These are phyloP conservation scores for Genyomyrus donnyi DNA, from an alignment of 2,113 vertebrate genomes.

Conservation along the genomic window DNA sequence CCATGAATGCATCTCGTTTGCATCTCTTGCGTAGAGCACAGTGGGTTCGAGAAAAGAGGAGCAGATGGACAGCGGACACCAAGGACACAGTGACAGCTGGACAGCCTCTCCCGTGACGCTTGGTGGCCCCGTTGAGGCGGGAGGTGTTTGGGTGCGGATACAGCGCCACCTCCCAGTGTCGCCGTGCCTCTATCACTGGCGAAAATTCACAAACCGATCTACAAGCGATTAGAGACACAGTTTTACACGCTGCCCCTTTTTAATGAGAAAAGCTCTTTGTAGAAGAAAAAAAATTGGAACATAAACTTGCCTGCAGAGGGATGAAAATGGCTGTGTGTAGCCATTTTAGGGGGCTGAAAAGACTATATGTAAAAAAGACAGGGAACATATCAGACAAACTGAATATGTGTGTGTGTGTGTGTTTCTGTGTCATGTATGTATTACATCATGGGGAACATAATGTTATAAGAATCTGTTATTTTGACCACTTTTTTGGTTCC, in stretches of 20 bases:
- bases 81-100: constrained; percentile 5
- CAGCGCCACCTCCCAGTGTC: background rate
- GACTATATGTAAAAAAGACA: background rate
- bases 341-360: background rate
- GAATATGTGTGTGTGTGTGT: constrained; percentile 2
- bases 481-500: no score
- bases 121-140: background rate
- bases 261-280: constrained; percentile 16
- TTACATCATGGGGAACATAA: background rate
- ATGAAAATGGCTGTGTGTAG: background rate
- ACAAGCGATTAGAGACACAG: background rate
- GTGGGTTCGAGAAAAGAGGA: background rate
- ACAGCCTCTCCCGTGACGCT: background rate
- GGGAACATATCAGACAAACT: background rate
- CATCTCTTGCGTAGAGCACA: background rate
- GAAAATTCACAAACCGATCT: background rate
- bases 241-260: background rate
- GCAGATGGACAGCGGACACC: constrained; percentile 13
- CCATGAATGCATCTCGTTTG: background rate
- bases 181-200: background rate
- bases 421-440: background rate
- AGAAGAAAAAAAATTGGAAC: background rate
- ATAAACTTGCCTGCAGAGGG: background rate
- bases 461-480: no score
- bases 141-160: background rate